These are phyloP conservation scores for Fulmarus glacialis DNA, from an alignment of 2,113 vertebrate species.

Conservation along the genomic window DNA sequence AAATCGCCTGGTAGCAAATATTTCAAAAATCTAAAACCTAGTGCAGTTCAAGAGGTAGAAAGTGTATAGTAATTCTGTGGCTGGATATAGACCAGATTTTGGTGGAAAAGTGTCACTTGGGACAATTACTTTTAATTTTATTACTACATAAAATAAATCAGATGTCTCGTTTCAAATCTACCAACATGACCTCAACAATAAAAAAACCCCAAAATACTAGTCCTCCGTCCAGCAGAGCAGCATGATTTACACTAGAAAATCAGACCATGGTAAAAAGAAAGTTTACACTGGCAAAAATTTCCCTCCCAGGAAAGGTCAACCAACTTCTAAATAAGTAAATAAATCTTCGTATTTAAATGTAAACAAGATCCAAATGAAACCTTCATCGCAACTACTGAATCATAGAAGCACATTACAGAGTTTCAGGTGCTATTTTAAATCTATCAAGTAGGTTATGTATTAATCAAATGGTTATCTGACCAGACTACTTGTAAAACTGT, in stretches of 20 bases:
- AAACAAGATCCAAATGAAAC: not conserved
- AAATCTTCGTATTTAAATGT: not conserved
- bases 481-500: not conserved
- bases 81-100: not conserved
- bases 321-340: not conserved
- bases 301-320: not conserved
- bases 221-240: not conserved
- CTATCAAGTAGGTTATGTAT: not conserved
- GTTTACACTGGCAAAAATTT: not conserved
- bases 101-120: not conserved
- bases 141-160: not conserved
- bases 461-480: not conserved
- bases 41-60: not conserved
- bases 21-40: not conserved
- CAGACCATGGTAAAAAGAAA: not conserved
- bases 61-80: rapidly evolving
- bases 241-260: not conserved
- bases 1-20: not conserved
- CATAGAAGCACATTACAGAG: not conserved
- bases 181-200: not conserved
- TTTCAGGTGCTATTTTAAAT: not conserved
- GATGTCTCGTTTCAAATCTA: not conserved
- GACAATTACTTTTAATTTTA: not conserved
- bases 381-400: not conserved
- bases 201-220: not conserved